Percentiles rank a stretch among this genome's conserved stretches.
These are phyloP conservation scores for Calliopsis andreniformis DNA, from an alignment of 1,140 invertebrate species.

Conservation along the genomic window DNA sequence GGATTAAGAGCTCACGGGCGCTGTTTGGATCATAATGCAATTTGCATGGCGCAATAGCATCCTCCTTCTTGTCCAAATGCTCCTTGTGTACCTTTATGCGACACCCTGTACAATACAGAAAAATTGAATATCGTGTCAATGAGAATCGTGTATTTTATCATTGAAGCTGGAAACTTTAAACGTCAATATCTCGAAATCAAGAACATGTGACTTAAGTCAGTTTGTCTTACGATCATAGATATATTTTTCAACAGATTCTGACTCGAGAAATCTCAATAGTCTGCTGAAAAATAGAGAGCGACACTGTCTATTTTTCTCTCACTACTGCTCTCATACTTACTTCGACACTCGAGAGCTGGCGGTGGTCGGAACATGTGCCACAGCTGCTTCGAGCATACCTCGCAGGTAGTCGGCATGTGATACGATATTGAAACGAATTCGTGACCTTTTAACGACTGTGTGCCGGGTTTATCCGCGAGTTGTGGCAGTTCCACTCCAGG, in stretches of 20 bases:
- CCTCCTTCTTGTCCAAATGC: conserved; percentile 93
- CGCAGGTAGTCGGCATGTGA: conserved; percentile 98
- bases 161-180: too few species aligned
- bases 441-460: conserved; percentile 95
- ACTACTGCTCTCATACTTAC: conserved; percentile 83
- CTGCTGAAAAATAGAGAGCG: too few species aligned
- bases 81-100: conserved; percentile 98
- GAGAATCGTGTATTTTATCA: too few species aligned
- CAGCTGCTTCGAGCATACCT: conserved; percentile 97
- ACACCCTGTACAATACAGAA: conserved; percentile 87
- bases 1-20: conserved; percentile 94
- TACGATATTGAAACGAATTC: conserved; percentile 98
- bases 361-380: conserved; percentile 99
- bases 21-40: conserved; percentile 96
- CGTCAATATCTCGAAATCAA: too few species aligned
- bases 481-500: conserved; percentile 76
- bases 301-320: too few species aligned
- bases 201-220: too few species aligned
- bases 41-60: conserved; percentile 93
- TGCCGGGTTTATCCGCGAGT: conserved; percentile 87
- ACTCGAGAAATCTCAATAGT: too few species aligned
- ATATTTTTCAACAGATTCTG: too few species aligned
- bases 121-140: conserved; percentile 11
- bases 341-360: conserved; percentile 96
- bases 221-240: too few species aligned